phyloP scores from a whole-genome alignment of 2,888 invertebrate genomes.

The Notodonta ziczac region DNA sequence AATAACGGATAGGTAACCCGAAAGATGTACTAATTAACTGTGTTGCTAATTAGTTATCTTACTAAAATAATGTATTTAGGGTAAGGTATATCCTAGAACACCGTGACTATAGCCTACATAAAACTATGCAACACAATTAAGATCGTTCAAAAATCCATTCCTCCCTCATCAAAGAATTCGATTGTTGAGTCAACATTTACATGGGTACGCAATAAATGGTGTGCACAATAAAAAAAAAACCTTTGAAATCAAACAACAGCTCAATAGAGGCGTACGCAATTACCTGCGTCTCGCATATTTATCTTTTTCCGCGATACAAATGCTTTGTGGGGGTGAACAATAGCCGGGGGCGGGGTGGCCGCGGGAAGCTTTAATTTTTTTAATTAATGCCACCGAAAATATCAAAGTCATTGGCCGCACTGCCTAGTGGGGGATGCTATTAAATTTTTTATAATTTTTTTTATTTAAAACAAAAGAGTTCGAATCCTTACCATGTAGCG shows the following conservation, averaged over 20 bases:
- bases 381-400: slow-evolving; percentile 83
- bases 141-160: slow-evolving; percentile 21
- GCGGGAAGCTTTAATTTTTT: slow-evolving; percentile 83
- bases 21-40: no score
- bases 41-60: no score
- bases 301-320: slow-evolving; percentile 79
- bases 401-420: slow-evolving; percentile 80
- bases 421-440: slow-evolving; percentile 73
- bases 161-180: slow-evolving; percentile 32
- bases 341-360: slow-evolving; percentile 53
- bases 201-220: slow-evolving; percentile 47
- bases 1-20: no score
- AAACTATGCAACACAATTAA: no score
- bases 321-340: slow-evolving; percentile 74
- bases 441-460: slow-evolving; percentile 71
- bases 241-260: slow-evolving; percentile 79
- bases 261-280: slow-evolving; percentile 78
- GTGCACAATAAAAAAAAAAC: slow-evolving; percentile 67
- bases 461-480: slow-evolving; percentile 58
- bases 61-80: no score
- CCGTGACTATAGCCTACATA: no score
- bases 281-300: slow-evolving; percentile 80
- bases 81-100: no score
- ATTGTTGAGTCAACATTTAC: slow-evolving; percentile 39
- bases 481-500: slow-evolving; percentile 1